Base-by-base conservation (phyloP, 2,113 vertebrate species). In the Brachyistius frenatus region DNA sequence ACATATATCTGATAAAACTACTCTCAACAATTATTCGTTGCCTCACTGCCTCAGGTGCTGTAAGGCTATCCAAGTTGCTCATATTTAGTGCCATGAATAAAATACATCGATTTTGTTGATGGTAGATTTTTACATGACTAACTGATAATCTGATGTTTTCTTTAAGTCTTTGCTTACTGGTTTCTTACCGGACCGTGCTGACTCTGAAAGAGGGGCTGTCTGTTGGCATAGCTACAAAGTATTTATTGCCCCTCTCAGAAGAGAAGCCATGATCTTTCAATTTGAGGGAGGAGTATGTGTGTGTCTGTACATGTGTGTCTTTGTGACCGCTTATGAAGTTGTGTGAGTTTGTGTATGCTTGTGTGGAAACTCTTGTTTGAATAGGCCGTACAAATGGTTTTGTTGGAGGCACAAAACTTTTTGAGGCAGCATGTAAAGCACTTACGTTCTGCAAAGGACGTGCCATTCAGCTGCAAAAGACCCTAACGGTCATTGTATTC, bases 171-270 rank as follows among this genome's bases (percentile, higher is more conserved):
- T 86, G 80, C 89, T 85, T 78, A 36, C 57, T 55, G 78, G 41
- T 64, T 66, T 73, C 77, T 86, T 86, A 85, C 85, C 80, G 58
- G 70, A 69, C 35, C 60, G 44, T 39, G 36, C 83, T 80, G 80
- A 86, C 87, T 81, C 8, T 80, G 63, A 88, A 71, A 82, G 71
- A 78, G 63, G 78, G 72, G 78, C 80, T 82, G 81, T 83, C 78
- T 81, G 68, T 86, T 93, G 88, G 89, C 77, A 64, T 85, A 50
- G 76, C 82, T 88, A 82, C 86, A 93, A 87, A 88, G 86, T 88
- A 81, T 87, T 83, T 88, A 79, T 80, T 81, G 70, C 78, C 76
- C 78, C 55, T 78, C 72, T 73, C 36, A 68, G 74, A 63, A 75
- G 73, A 84, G 79, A 84, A 80, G 73, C 78, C 69, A 83, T 76